Evolutionary conservation across 2,888 invertebrate species (phyloP).

Genomic region (Drosophila demipolita): DNA sequence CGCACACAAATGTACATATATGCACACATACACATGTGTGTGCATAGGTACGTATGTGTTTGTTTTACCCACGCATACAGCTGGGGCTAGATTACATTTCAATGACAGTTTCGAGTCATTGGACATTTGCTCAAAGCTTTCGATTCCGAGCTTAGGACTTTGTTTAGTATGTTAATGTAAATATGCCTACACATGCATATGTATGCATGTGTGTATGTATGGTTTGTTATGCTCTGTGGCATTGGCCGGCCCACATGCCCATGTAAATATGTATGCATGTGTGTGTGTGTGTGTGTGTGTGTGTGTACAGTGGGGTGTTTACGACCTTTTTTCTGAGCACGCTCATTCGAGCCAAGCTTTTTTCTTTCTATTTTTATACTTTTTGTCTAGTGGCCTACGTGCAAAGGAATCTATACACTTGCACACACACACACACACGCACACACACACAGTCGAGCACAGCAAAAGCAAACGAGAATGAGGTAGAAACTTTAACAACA

Average conservation of each 20-base stretch:
- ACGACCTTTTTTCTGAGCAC: slow-evolving; percentile 61
- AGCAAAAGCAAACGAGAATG: slow-evolving; percentile 55
- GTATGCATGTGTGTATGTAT: slow-evolving; percentile 13
- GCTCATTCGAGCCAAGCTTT: slow-evolving; percentile 64
- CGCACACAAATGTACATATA: not conserved
- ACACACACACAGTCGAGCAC: not conserved
- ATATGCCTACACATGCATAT: not conserved
- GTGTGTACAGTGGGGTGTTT: slow-evolving; percentile 46
- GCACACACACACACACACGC: slow-evolving; percentile 33
- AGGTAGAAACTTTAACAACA: slow-evolving; percentile 55
- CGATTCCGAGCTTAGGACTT: slow-evolving; percentile 53
- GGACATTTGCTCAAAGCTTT: slow-evolving; percentile 39
- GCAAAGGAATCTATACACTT: slow-evolving; percentile 79
- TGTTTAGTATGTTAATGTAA: slow-evolving; percentile 16
- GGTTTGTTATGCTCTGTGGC: slow-evolving; percentile 48
- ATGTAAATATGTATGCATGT: not conserved
- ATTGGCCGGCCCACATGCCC: slow-evolving; percentile 66
- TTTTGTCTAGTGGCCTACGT: slow-evolving; percentile 61
- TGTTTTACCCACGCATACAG: slow-evolving; percentile 46
- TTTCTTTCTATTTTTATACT: slow-evolving; percentile 23
- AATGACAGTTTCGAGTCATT: slow-evolving; percentile 56
- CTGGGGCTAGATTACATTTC: slow-evolving; percentile 56
- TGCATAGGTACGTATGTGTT: slow-evolving; percentile 12
- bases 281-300: not conserved
- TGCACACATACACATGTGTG: not conserved